Conservation (phyloP, 2,888 invertebrate species). For the Torymus aiolomorphi region DNA sequence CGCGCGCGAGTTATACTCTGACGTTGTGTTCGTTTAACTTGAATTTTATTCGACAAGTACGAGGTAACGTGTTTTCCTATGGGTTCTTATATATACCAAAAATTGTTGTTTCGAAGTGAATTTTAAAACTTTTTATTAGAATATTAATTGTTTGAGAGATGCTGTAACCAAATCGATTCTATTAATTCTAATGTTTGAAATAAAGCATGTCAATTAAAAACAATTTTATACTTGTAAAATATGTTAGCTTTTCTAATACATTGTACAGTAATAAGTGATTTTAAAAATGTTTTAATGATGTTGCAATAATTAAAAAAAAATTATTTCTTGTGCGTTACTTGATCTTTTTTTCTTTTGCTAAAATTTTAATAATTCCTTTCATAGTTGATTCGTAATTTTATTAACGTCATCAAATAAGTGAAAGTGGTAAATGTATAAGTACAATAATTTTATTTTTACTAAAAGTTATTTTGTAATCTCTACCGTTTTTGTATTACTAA, state of each 20-base stretch:
- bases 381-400: too few species aligned
- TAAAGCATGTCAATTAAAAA: constrained; percentile 33
- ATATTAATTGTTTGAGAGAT: neutral
- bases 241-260: constrained; percentile 24
- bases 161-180: neutral
- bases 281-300: constrained; percentile 12
- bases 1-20: too few species aligned
- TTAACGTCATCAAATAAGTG: too few species aligned
- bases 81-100: too few species aligned
- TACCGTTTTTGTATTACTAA: neutral
- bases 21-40: neutral
- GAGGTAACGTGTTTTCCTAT: neutral
- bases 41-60: constrained; percentile 25
- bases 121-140: neutral
- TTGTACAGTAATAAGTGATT: constrained; percentile 12
- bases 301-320: constrained; percentile 2
- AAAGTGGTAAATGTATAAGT: too few species aligned
- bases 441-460: neutral
- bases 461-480: neutral
- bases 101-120: neutral
- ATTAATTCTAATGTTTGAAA: neutral
- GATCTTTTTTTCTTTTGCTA: too few species aligned
- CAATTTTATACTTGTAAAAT: constrained; percentile 27
- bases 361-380: too few species aligned
- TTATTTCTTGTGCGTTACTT: too few species aligned